phyloP scores from a whole-genome alignment of 2,888 invertebrate genomes.

The Luperina nickerlii region DNA sequence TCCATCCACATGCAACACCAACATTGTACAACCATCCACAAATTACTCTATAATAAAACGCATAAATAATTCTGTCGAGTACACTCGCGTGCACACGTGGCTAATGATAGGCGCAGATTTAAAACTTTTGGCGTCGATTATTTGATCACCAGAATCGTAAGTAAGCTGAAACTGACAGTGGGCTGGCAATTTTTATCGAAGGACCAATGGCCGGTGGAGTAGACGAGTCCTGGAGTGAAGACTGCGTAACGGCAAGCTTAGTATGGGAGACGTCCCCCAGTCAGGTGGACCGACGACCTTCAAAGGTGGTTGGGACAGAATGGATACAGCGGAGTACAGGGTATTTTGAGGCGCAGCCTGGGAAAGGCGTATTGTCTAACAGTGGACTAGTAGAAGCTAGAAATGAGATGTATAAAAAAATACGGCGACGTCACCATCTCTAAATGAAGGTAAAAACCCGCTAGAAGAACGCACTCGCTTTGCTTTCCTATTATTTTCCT shows the following conservation, averaged over 20 bases:
- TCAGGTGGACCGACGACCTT: background rate
- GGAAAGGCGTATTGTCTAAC: background rate
- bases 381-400: background rate
- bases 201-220: background rate
- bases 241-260: background rate
- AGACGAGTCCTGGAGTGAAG: background rate
- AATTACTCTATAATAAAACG: conserved; percentile 60
- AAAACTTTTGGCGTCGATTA: background rate
- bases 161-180: background rate
- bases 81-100: conserved; percentile 46
- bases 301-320: background rate
- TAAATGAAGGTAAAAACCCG: background rate
- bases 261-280: background rate
- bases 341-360: background rate
- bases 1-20: conserved; percentile 32
- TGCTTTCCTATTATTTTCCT: background rate
- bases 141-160: background rate
- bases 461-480: background rate
- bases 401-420: background rate
- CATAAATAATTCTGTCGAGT: conserved; percentile 60
- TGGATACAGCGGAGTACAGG: background rate
- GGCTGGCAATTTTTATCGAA: background rate
- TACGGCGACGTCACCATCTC: background rate
- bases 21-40: conserved; percentile 51
- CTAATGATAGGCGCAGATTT: conserved; percentile 7